Evolutionary conservation across 2,113 vertebrate genomes (phyloP).

Genomic region (Pterocles orientalis): DNA sequence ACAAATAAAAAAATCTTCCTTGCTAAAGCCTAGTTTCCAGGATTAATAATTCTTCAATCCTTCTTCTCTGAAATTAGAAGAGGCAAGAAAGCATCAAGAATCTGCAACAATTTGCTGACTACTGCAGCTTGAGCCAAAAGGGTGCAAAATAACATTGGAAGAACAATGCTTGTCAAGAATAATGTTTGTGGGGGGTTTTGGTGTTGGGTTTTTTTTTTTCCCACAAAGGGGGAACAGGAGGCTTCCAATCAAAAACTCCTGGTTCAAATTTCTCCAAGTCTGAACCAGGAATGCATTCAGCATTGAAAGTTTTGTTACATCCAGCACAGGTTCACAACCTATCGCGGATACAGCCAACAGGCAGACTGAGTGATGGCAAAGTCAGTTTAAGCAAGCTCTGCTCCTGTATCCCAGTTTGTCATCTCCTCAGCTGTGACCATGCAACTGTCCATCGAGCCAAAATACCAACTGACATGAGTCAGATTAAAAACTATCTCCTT

Average conservation of each 20-base stretch:
- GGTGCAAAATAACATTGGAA: not conserved
- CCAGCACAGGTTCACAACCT: not conserved
- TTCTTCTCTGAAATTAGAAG: not conserved
- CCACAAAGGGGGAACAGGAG: not conserved
- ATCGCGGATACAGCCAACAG: not conserved
- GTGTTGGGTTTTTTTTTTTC: too few relatives aligned
- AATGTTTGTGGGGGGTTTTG: rapidly evolving
- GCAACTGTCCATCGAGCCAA: not conserved
- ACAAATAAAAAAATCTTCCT: not conserved
- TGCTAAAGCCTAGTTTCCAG: not conserved
- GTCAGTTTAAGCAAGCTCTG: not conserved
- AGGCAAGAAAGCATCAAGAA: not conserved
- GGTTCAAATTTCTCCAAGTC: not conserved
- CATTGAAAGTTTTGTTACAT: not conserved
- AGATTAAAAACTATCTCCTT: not conserved
- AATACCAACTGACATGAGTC: not conserved
- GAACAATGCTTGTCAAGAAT: not conserved
- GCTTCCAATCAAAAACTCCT: not conserved
- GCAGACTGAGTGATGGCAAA: not conserved
- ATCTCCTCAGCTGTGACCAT: not conserved
- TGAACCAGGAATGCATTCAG: not conserved
- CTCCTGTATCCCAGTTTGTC: not conserved
- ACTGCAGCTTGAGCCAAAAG: not conserved
- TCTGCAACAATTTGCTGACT: not conserved
- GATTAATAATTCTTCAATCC: not conserved